These are phyloP conservation scores for Pomacea canaliculata DNA, from an alignment of 2,888 invertebrate genomes.

Conservation along the genomic window DNA sequence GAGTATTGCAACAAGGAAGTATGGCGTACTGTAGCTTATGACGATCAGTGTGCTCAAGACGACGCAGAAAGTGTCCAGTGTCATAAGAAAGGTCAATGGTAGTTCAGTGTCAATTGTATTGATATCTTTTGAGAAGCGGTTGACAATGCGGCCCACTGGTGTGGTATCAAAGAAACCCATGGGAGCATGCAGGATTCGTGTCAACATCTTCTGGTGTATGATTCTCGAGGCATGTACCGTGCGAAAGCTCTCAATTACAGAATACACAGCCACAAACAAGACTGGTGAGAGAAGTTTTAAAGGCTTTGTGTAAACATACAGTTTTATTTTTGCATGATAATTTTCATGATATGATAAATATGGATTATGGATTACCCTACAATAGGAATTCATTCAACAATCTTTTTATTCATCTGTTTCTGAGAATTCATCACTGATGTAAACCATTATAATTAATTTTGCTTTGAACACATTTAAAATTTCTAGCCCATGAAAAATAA, in stretches of 20 bases:
- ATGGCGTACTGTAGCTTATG: constrained; percentile 51
- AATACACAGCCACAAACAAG: constrained; percentile 40
- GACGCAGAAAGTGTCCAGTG: constrained; percentile 34
- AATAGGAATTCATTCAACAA: no score
- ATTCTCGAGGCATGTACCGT: constrained; percentile 63
- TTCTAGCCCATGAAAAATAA: no score
- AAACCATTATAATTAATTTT: no score
- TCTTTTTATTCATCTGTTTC: no score
- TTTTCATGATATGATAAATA: no score
- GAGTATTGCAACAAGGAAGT: constrained; percentile 47
- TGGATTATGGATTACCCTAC: no score
- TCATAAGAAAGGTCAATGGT: constrained; percentile 45
- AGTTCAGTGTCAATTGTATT: constrained; percentile 60
- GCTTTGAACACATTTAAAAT: no score
- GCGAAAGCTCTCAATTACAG: constrained; percentile 59
- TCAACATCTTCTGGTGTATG: constrained; percentile 50
- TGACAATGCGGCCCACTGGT: constrained; percentile 69
- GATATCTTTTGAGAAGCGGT: constrained; percentile 64
- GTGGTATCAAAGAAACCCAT: constrained; percentile 71
- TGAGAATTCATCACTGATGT: no score
- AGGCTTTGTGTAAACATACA: no score
- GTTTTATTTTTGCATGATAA: no score
- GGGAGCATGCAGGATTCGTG: constrained; percentile 63
- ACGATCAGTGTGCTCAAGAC: constrained; percentile 47
- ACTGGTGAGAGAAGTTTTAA: constrained; percentile 35